These are phyloP conservation scores for Nudaria mundana DNA, from an alignment of 2,888 invertebrate species.

Conservation along the genomic window DNA sequence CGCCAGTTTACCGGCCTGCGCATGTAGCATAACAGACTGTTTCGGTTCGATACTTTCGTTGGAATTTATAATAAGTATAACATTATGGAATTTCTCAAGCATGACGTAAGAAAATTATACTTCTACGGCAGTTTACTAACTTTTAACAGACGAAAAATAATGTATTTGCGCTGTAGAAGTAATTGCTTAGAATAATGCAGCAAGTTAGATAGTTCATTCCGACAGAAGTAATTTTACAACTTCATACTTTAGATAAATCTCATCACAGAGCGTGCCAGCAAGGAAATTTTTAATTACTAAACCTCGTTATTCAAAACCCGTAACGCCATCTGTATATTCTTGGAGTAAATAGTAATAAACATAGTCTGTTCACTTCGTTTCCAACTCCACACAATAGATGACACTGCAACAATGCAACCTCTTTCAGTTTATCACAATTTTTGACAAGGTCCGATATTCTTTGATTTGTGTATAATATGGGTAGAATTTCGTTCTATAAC, in stretches of 20 bases:
- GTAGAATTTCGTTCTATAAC: background rate
- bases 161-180: background rate
- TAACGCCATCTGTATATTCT: conserved; percentile 23
- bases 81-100: conserved; percentile 35
- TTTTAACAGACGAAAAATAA: conserved; percentile 10
- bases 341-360: background rate
- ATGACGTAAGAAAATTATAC: conserved; percentile 26
- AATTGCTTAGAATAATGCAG: background rate
- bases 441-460: no score
- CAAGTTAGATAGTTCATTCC: no score
- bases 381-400: conserved; percentile 22
- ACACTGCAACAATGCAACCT: conserved; percentile 5
- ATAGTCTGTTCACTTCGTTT: conserved; percentile 4
- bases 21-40: conserved; percentile 61
- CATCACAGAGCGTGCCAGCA: no score
- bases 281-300: no score
- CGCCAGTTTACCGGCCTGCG: conserved; percentile 47
- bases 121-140: conserved; percentile 13
- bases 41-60: conserved; percentile 66
- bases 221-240: no score
- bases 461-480: no score
- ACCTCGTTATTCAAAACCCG: no score
- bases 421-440: background rate
- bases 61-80: conserved; percentile 38
- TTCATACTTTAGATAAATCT: conserved; percentile 14